Percentiles rank a stretch among this genome's conserved stretches.
Evolutionary conservation across 2,888 invertebrate species (phyloP).

Genomic region (Scotopteryx bipunctaria): DNA sequence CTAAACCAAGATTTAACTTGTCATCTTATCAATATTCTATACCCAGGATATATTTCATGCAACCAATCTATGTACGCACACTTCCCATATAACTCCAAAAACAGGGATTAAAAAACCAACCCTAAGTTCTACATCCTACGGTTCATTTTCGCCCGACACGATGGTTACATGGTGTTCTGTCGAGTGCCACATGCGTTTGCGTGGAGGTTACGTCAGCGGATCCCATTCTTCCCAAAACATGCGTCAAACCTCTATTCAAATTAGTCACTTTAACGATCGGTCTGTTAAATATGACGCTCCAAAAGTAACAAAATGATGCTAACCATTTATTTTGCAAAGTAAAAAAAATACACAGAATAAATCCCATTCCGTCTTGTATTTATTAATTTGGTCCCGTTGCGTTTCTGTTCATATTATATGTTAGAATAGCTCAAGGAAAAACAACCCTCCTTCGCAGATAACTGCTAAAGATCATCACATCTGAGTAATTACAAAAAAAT

Average conservation of each 20-base stretch:
- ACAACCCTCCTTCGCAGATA: too few species aligned
- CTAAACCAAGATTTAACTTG: too few species aligned
- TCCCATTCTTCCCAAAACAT: conserved; percentile 33
- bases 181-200: conserved; percentile 42
- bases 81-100: conserved; percentile 1
- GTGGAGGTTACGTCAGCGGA: conserved; percentile 40
- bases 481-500: too few species aligned
- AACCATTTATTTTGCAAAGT: too few species aligned
- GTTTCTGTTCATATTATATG: too few species aligned
- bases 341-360: too few species aligned
- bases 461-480: too few species aligned
- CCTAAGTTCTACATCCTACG: conserved; percentile 8
- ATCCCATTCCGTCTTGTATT: too few species aligned
- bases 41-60: conserved; percentile 8
- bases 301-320: neutral
- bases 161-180: conserved; percentile 24
- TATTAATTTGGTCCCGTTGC: too few species aligned
- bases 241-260: conserved; percentile 33
- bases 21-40: too few species aligned
- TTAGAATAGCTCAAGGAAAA: too few species aligned
- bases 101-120: conserved; percentile 4
- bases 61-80: neutral
- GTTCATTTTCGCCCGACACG: neutral
- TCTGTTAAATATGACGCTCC: conserved; percentile 16
- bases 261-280: conserved; percentile 37